Evolutionary conservation across 2,113 vertebrate species (phyloP), one percentile per base, ranked within the genome.

Genomic region (Notothenia coriiceps): DNA sequence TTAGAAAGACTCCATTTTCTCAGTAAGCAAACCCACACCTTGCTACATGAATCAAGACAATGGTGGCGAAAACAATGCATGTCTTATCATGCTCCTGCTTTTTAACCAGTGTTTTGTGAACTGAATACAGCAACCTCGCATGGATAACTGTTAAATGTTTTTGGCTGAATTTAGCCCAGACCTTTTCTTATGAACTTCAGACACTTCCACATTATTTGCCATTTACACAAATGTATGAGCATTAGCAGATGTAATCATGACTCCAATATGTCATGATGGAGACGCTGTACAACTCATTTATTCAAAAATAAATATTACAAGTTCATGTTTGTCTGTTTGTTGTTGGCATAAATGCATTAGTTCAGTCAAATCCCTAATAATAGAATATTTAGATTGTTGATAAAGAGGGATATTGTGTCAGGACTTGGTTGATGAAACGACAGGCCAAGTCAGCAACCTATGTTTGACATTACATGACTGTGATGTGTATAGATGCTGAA

Each of bases 1-100:
- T 0, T 0, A 13, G 20, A 57, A 77, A 40, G 4, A 60, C 25
- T 43, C 3, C 1, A 0, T 43, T 29, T 57, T 51, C 20, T 63
- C 51, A 17, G 5, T 6, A 50, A 66, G 64, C 1, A 15, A 54
- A n/a, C 33, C 20, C 46, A 55, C 6, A 56, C 7, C 0, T 46
- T 57, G 13, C 49, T 44, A 22, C 63, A 56, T 20, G 55, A 62
- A 77, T 80, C 5, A 49, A 68, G 35, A 51, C 35, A 20, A 55
- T 1, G 1, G 14, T 47, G 40, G 14, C 2, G 10, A 18, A 82
- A 80, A 57, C 14, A 49, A 10, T 61, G 15, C 59, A 60, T 60
- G 56, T 72, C 47, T 54, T n/a, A 43, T 65, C 76, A 47, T 43
- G 59, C 18, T 72, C 77, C 67, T 80, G 69, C 69, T 77, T 80